Conservation (phyloP, 37 sponge, comb jelly and placozoan species). For the Halisarca cf. caerulea region DNA sequence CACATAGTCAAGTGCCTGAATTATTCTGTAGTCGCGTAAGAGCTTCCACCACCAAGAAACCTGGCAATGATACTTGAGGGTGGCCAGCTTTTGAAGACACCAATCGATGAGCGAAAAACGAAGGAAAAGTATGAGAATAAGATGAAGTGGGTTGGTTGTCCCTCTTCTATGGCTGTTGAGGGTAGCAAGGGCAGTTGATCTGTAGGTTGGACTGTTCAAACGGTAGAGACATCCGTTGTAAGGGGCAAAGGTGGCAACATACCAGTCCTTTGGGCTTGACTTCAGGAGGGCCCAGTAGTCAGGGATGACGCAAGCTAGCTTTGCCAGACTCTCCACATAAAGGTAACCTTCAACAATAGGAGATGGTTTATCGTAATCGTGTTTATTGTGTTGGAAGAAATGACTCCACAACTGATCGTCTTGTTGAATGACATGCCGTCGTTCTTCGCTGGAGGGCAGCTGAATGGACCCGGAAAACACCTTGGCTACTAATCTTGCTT, state of each 20-base stretch:
- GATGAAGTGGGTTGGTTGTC: constrained; percentile 62
- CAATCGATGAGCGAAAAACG: constrained; percentile 68
- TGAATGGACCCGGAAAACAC: constrained; percentile 56
- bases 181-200: constrained; percentile 46
- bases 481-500: constrained; percentile 83
- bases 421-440: constrained; percentile 26
- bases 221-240: constrained; percentile 75
- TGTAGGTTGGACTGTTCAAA: constrained; percentile 61
- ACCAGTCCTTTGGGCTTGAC: constrained; percentile 63
- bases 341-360: constrained; percentile 75
- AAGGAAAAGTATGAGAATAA: constrained; percentile 71
- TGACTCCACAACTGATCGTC: constrained; percentile 59
- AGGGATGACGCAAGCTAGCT: constrained; percentile 78
- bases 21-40: constrained; percentile 23
- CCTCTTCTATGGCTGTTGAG: constrained; percentile 57
- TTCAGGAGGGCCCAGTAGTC: constrained; percentile 71
- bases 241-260: constrained; percentile 63
- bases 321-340: constrained; percentile 78
- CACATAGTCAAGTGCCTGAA: constrained; percentile 39
- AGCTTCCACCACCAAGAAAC: constrained; percentile 54
- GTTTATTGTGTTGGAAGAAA: constrained; percentile 59
- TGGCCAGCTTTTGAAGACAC: constrained; percentile 51
- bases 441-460: constrained; percentile 46
- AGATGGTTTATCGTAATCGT: constrained; percentile 27
- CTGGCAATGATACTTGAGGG: constrained; percentile 74